Evolutionary conservation across 2,797 vertebrate genomes (phyloP).

Genomic region (Cuniculus paca): DNA sequence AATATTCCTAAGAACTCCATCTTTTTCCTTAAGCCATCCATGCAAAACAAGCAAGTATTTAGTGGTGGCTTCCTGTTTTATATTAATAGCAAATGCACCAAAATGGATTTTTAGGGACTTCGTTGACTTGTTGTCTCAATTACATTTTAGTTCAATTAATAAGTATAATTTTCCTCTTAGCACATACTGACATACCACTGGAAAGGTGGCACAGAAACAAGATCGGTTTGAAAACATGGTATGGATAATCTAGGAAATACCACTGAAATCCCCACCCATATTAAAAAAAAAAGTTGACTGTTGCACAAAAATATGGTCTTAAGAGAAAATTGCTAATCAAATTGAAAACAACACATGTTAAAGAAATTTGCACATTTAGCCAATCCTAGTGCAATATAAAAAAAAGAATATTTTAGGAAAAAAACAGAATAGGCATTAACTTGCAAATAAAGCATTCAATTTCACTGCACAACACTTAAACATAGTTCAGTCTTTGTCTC

Average conservation of each 20-base stretch:
- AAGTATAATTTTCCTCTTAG: conserved; percentile 30
- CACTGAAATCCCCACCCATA: not conserved
- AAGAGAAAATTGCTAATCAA: conserved; percentile 47
- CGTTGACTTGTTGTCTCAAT: conserved; percentile 29
- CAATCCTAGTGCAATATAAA: not conserved
- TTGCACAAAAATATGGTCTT: conserved; percentile 32
- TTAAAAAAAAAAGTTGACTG: conserved; percentile 6
- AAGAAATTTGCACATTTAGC: conserved; percentile 40
- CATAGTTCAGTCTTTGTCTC: not conserved
- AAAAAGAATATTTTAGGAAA: conserved; percentile 38
- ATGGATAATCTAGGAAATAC: conserved; percentile 54
- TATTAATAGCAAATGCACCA: not conserved
- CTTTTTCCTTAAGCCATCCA: not conserved
- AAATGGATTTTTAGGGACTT: not conserved
- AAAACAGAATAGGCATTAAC: not conserved
- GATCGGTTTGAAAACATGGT: conserved; percentile 48
- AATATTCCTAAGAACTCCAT: not conserved
- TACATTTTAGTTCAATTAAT: conserved; percentile 31
- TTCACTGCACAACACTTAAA: not conserved
- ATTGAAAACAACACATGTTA: conserved; percentile 50
- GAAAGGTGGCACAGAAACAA: conserved; percentile 24
- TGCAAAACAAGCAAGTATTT: conserved; percentile 40
- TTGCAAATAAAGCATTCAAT: not conserved
- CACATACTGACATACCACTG: not conserved
- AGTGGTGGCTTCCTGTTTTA: not conserved